phyloP scores from a whole-genome alignment of 1,140 invertebrate genomes.

The Apis florea region DNA sequence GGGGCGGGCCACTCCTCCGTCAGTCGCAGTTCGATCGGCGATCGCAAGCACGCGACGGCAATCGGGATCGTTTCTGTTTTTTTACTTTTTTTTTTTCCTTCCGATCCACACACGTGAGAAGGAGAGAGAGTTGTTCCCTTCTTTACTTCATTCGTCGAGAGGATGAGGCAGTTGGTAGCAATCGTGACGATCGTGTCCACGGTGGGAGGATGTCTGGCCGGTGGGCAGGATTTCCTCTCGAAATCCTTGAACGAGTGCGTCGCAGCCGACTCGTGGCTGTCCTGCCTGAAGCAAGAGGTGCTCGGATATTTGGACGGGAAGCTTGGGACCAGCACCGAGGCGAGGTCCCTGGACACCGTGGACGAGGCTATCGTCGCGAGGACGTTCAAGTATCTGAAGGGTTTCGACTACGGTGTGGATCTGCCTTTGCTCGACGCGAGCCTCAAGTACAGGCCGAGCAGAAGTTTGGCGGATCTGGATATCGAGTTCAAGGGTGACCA shows the following conservation, averaged over 20 bases:
- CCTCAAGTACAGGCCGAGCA: slow-evolving; percentile 78
- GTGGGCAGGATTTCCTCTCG: slow-evolving; percentile 85
- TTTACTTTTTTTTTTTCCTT: not conserved
- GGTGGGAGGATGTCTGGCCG: slow-evolving; percentile 56
- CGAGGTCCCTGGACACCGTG: slow-evolving; percentile 82
- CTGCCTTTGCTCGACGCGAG: slow-evolving; percentile 82
- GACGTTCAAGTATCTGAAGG: slow-evolving; percentile 84
- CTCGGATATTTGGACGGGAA: slow-evolving; percentile 86
- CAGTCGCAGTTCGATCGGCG: slow-evolving; percentile 80
- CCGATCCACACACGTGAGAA: too few species aligned
- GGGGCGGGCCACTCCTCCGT: slow-evolving; percentile 78
- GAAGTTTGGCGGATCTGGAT: slow-evolving; percentile 80
- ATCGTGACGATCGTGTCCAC: slow-evolving; percentile 63
- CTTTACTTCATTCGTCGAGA: slow-evolving; percentile 27
- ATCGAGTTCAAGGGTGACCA: slow-evolving; percentile 86
- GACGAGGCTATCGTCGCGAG: slow-evolving; percentile 88
- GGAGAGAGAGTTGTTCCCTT: too few species aligned
- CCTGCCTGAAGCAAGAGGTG: slow-evolving; percentile 87
- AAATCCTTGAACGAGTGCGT: slow-evolving; percentile 87
- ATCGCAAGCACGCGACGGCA: slow-evolving; percentile 65
- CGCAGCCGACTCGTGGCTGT: slow-evolving; percentile 83
- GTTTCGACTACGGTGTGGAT: slow-evolving; percentile 85
- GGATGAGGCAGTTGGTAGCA: slow-evolving; percentile 70
- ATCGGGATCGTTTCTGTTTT: slow-evolving; percentile 51
- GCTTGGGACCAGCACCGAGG: slow-evolving; percentile 83